Evolutionary conservation across 1,140 invertebrate species (phyloP), one percentile per base, ranked within the genome.

Genomic region (Bilobella aurantiaca): DNA sequence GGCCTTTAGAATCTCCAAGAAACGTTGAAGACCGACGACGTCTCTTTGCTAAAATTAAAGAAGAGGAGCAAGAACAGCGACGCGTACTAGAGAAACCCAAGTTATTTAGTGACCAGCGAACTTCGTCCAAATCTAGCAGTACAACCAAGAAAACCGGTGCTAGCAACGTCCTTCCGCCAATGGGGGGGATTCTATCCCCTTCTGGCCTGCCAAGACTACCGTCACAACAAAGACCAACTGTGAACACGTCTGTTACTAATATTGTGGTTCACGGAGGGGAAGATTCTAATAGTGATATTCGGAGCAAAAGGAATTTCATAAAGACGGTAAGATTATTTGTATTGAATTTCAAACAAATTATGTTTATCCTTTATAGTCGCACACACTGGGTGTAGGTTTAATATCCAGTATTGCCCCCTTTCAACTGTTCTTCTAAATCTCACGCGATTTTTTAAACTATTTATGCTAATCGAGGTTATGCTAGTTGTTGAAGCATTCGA

Each of bases 261-360:
- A 53, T 58, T 47, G 32, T 69, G 21, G 25, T 63, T 16, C 47
- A 49, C 46, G 79, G 78, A 28, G 81, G 81, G 18, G 79, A 86
- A 73, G 87, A 88, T 73, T 67, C 76, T 42, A 86, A 91, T 78
- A 77, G 80, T 3, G 75, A 80, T 25, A 81, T 81, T 12, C 79
- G 82, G 64, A 77, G 82, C 64, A 80, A 84, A 67, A 81, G 89
- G 69, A 79, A 87, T 58, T 87, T 85, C 81, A 82, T 91, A 53
- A 85, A 84, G 82, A 83, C 90, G 85, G 88, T 90, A 77, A 80
- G 79, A n/a, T n/a, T n/a, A n/a, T n/a, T n/a, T n/a, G n/a, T n/a
- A n/a, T n/a, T n/a, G n/a, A n/a, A n/a, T n/a, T n/a, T n/a, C n/a
- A n/a, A n/a, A n/a, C n/a, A n/a, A n/a, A n/a, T n/a, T n/a, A n/a